These are phyloP conservation scores for Microcebus griseorufus DNA, from an alignment of 2,113 vertebrate genomes.

Conservation along the genomic window DNA sequence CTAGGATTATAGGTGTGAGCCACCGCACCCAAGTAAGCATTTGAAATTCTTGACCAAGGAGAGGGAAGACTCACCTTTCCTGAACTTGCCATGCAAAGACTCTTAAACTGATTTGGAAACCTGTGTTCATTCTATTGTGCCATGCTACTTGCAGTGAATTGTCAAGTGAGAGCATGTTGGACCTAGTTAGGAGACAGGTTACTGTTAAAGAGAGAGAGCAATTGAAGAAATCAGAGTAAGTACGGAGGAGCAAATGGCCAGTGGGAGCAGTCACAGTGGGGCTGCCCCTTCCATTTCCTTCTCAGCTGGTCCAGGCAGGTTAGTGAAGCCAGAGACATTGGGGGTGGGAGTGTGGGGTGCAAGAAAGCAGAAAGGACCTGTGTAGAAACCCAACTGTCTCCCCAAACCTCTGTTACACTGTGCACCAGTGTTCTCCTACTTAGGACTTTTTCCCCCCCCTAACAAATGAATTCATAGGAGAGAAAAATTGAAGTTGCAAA, in stretches of 20 bases:
- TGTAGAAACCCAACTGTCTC: background rate
- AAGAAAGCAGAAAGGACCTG: background rate
- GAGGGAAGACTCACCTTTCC: background rate
- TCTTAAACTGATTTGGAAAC: background rate
- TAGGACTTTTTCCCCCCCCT: background rate
- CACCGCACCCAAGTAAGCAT: too few relatives aligned
- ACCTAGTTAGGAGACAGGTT: background rate
- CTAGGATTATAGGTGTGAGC: too few relatives aligned
- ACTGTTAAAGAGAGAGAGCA: background rate
- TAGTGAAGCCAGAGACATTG: background rate
- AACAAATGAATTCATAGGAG: background rate
- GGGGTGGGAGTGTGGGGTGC: too few relatives aligned
- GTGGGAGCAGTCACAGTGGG: fast-evolving
- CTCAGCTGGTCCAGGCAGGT: background rate
- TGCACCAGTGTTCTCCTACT: background rate
- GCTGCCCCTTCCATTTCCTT: background rate
- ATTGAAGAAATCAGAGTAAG: too few relatives aligned
- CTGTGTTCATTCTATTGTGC: background rate
- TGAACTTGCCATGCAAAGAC: background rate
- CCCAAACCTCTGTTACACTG: background rate
- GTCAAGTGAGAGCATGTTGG: background rate
- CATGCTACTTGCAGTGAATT: background rate
- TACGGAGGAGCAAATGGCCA: background rate
- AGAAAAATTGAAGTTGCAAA: background rate
- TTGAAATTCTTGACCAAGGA: background rate